These are phyloP conservation scores for Spodoptera litura DNA, from an alignment of 1,140 invertebrate genomes.

Conservation along the genomic window DNA sequence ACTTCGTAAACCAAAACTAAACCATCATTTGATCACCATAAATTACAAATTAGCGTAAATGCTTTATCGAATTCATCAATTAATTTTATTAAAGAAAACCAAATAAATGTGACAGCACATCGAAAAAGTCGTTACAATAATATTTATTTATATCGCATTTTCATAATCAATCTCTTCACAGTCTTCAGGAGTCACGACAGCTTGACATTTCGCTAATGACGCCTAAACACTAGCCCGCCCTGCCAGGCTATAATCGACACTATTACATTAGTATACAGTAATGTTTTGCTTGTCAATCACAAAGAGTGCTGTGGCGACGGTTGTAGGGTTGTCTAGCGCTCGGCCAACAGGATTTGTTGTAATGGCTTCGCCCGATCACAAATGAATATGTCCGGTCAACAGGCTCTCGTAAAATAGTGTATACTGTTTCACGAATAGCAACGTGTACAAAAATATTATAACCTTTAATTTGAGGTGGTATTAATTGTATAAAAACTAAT, in stretches of 20 bases:
- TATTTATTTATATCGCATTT: slow-evolving; percentile 44
- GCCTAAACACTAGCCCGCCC: slow-evolving; percentile 41
- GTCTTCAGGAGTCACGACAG: slow-evolving; percentile 52
- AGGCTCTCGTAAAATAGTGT: too few relatives aligned
- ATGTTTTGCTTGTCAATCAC: slow-evolving; percentile 4
- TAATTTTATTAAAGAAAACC: background rate
- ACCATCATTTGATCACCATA: too few relatives aligned
- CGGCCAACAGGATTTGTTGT: background rate
- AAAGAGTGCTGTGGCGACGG: background rate
- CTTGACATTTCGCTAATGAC: slow-evolving; percentile 62
- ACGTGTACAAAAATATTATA: too few relatives aligned
- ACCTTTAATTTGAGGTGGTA: background rate
- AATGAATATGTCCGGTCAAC: slow-evolving; percentile 15
- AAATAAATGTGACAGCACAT: slow-evolving; percentile 8
- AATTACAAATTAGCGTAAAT: background rate
- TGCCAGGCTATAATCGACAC: background rate
- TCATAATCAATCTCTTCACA: slow-evolving; percentile 56
- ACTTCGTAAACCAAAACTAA: too few relatives aligned
- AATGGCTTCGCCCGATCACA: slow-evolving; percentile 1
- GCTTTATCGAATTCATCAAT: background rate
- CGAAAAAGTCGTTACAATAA: background rate
- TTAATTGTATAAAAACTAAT: too few relatives aligned
- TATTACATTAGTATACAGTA: slow-evolving; percentile 9
- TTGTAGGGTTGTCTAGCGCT: slow-evolving; percentile 21
- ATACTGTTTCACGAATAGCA: too few relatives aligned